phyloP scores from a whole-genome alignment of 2,888 invertebrate species.

The Tubulanus polymorphus region DNA sequence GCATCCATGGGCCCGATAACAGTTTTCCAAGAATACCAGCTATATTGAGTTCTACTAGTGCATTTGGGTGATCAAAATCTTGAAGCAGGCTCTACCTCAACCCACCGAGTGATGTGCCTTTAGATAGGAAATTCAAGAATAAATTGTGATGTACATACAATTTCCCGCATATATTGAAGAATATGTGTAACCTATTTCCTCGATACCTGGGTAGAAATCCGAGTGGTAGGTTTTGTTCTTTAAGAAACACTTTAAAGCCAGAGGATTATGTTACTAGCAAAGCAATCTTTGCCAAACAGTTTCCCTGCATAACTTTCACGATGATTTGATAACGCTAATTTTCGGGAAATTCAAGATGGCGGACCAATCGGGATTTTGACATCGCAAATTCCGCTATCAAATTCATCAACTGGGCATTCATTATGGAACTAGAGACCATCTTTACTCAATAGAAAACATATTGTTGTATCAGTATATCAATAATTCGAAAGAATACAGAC shows the following conservation, averaged over 20 bases:
- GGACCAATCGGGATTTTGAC: no score
- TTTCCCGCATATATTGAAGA: slow-evolving; percentile 12
- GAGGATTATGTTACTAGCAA: slow-evolving; percentile 14
- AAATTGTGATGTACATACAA: slow-evolving; percentile 3
- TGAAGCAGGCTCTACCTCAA: slow-evolving; percentile 1
- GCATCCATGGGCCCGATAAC: neutral
- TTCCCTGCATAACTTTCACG: no score
- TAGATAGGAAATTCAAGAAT: slow-evolving; percentile 5
- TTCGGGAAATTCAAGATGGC: no score
- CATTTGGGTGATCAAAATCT: slow-evolving; percentile 6
- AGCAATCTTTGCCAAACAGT: slow-evolving; percentile 18
- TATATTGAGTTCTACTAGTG: neutral
- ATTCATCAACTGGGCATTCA: no score
- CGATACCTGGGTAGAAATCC: slow-evolving; percentile 15
- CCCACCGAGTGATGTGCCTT: slow-evolving; percentile 12
- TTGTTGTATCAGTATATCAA: no score
- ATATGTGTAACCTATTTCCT: slow-evolving; percentile 14
- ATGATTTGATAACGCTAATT: no score
- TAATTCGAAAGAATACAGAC: no score
- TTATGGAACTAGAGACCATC: no score
- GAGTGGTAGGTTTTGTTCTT: slow-evolving; percentile 7
- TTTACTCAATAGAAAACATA: no score
- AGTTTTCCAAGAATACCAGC: neutral
- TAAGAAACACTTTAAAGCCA: slow-evolving; percentile 11
- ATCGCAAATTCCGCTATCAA: no score